These are phyloP conservation scores for Rhagonycha fulva DNA, from an alignment of 2,888 invertebrate species.

Conservation along the genomic window DNA sequence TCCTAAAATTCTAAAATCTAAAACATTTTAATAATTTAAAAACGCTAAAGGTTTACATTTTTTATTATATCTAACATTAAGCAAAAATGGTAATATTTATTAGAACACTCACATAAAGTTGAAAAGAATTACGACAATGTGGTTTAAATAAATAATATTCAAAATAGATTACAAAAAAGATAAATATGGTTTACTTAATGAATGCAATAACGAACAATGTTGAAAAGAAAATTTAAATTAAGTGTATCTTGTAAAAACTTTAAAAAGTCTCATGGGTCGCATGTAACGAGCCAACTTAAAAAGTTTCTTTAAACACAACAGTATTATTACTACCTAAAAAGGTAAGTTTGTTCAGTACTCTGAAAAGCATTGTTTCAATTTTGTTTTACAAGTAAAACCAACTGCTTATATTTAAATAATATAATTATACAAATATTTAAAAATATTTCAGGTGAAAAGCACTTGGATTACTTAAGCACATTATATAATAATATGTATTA, in stretches of 20 bases:
- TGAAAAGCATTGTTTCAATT: constrained; percentile 4
- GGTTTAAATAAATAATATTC: background rate
- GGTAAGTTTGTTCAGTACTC: constrained; percentile 1
- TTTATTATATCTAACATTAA: too few species aligned
- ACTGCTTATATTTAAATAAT: background rate
- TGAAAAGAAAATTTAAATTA: constrained; percentile 28
- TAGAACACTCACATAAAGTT: background rate
- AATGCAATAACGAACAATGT: constrained; percentile 32
- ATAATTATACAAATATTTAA: background rate
- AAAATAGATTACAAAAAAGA: constrained; percentile 7
- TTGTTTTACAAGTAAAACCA: background rate
- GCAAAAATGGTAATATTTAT: too few species aligned
- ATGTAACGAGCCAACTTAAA: constrained; percentile 42
- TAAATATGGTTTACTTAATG: constrained; percentile 27
- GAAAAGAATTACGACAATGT: background rate
- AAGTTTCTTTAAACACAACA: constrained; percentile 34
- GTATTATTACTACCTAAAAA: constrained; percentile 33
- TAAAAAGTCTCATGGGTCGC: constrained; percentile 37
- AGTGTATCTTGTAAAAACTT: constrained; percentile 33
- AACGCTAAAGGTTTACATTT: background rate
- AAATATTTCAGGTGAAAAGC: background rate
- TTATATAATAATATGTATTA: too few species aligned
- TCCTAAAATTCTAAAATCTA: background rate
- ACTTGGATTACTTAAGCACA: too few species aligned
- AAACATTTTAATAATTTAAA: background rate